Base-by-base conservation (phyloP, 2,113 vertebrate genomes). In the Lophochroa leadbeateri region DNA sequence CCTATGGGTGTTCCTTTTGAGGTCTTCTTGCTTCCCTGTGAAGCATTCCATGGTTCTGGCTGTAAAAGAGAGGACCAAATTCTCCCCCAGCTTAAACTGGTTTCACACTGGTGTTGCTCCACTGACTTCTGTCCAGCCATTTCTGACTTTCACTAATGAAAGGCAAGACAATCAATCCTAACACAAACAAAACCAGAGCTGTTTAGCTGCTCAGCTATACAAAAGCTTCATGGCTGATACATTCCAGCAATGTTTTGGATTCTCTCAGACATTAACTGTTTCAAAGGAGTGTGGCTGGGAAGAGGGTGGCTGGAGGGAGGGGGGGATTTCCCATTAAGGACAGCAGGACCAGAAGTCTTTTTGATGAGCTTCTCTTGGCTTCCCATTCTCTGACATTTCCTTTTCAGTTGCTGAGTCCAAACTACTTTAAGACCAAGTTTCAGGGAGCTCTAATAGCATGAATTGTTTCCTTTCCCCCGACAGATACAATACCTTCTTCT, bases 221-320 rank as follows among this genome's bases (percentile, higher is more conserved):
- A 87, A 95, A 88, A 88, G 83, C 91, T 94, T 72, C 35, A 10
- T 76, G 9, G 16, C 77, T 92, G 92, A 95, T 91, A 92, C 91
- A 95, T 96, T 95, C 96, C 96, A 91, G 86, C 83, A 65, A 94
- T 96, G 81, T 92, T 95, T 96, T 79, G 74, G 94, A 96, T 96
- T 96, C 86, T 77, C 94, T 94, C 58, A 72, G 91, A 92, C 80
- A 74, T 96, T 96, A 94, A 97, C 80, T 91, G 94, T 95, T 96
- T 96, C 90, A 68, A 96, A 96, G 92, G 74, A 94, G 69, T 0
- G 0, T 92, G 90, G 68, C 88, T 96, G 82, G 82, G 93, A 93
- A 91, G 72, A 76, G 78, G 25, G 76, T 89, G 81, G 41, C 81
- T 89, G 77, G 57, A 82, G 37, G 33, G 57, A 67, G 65, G 29